phyloP scores from a whole-genome alignment of 2,888 invertebrate species.

The Mimas tiliae region DNA sequence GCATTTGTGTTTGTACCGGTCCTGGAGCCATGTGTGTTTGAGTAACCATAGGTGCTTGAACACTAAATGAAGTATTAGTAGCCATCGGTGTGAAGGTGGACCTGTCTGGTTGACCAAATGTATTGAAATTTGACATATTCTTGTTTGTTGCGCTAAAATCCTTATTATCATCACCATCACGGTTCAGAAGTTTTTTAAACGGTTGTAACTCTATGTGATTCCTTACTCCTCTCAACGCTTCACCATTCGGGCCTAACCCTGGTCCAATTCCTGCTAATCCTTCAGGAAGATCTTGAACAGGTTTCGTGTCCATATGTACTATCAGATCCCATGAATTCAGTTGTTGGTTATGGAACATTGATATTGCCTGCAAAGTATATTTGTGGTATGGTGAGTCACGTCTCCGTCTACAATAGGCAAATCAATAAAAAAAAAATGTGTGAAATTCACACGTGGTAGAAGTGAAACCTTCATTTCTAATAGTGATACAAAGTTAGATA shows the following conservation, averaged over 20 bases:
- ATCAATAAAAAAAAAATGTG: too few relatives aligned
- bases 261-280: constrained; percentile 36
- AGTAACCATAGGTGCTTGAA: background rate
- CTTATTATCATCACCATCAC: constrained; percentile 3
- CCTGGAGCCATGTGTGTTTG: background rate
- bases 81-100: background rate
- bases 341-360: constrained; percentile 95
- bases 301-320: constrained; percentile 37
- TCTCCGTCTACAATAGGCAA: too few relatives aligned
- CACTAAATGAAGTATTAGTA: background rate
- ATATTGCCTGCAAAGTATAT: constrained; percentile 86
- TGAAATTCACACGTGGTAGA: too few relatives aligned
- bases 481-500: too few relatives aligned
- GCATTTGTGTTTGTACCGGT: background rate
- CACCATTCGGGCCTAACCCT: constrained; percentile 87
- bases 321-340: constrained; percentile 65
- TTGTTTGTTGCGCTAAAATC: background rate
- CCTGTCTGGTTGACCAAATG: background rate
- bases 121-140: background rate
- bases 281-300: constrained; percentile 24
- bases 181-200: constrained; percentile 33
- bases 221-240: constrained; percentile 40
- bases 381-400: too few relatives aligned
- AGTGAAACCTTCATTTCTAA: too few relatives aligned
- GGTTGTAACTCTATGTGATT: constrained; percentile 38